Evolutionary conservation across 2,113 vertebrate species (phyloP).

Genomic region (Hippocampus comes): DNA sequence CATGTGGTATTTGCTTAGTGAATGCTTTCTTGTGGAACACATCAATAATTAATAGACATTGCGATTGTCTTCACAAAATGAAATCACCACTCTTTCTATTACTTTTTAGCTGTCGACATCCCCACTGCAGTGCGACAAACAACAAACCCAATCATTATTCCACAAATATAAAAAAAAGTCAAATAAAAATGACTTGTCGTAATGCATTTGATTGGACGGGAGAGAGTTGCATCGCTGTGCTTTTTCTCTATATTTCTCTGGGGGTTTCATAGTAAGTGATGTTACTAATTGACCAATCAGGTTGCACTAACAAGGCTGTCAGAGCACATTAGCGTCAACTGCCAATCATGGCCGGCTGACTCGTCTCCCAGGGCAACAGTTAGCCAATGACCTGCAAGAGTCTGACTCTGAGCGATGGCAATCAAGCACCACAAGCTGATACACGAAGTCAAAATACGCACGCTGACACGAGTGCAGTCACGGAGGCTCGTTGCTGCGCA

Average conservation of each 20-base stretch:
- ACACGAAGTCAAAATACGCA: slow-evolving; percentile 25
- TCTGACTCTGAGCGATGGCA: slow-evolving; percentile 44
- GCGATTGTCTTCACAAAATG: slow-evolving; percentile 34
- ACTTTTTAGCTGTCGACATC: slow-evolving; percentile 4
- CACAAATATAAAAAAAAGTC: neutral
- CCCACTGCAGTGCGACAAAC: slow-evolving; percentile 15
- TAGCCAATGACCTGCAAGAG: slow-evolving; percentile 74
- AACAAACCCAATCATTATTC: neutral
- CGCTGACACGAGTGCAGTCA: slow-evolving; percentile 15
- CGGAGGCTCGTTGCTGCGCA: neutral
- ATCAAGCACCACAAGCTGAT: slow-evolving; percentile 54
- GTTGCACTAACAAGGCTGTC: slow-evolving; percentile 73
- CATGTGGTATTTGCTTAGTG: slow-evolving; percentile 65
- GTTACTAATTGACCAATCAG: slow-evolving; percentile 74
- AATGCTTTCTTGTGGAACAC: slow-evolving; percentile 57
- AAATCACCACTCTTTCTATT: neutral
- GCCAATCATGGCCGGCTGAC: slow-evolving; percentile 57
- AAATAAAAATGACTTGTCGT: neutral
- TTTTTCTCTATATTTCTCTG: slow-evolving; percentile 14
- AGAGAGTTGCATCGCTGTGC: neutral
- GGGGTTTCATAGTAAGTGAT: slow-evolving; percentile 54
- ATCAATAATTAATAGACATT: slow-evolving; percentile 64
- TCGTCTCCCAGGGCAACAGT: slow-evolving; percentile 69
- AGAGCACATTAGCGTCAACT: slow-evolving; percentile 60
- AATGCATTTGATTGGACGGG: slow-evolving; percentile 14